Conservation (phyloP, 2,888 invertebrate genomes). For the Pandemis heparana region DNA sequence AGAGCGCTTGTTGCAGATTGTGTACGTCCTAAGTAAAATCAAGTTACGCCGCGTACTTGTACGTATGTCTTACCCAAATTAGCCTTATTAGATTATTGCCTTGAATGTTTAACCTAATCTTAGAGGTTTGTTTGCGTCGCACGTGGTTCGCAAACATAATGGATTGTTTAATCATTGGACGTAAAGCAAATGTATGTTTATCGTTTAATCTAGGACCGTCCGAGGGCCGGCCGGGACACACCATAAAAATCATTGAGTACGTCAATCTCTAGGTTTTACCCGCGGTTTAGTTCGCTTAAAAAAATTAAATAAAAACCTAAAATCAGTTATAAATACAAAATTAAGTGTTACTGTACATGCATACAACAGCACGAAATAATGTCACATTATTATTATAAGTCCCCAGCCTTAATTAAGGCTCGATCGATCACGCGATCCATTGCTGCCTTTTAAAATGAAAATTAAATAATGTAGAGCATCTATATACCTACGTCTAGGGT, state of each 20-base stretch:
- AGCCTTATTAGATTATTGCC: slow-evolving; percentile 6
- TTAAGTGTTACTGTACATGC: background rate
- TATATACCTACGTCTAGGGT: background rate
- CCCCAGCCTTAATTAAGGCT: background rate
- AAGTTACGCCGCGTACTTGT: background rate
- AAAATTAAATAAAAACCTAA: background rate
- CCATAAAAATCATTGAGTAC: background rate
- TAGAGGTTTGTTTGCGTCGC: slow-evolving; percentile 11
- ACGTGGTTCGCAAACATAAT: background rate
- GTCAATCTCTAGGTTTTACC: background rate
- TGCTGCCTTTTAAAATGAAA: background rate
- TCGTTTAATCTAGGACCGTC: background rate
- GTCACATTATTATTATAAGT: background rate
- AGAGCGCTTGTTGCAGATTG: background rate
- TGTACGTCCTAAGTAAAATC: background rate
- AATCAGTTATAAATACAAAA: no score
- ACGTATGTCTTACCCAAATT: slow-evolving; percentile 2
- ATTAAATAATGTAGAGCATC: background rate
- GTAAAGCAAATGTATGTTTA: slow-evolving; percentile 14
- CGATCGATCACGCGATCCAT: background rate
- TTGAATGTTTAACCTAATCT: slow-evolving; percentile 18
- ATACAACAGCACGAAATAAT: background rate
- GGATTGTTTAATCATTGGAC: slow-evolving; percentile 12
- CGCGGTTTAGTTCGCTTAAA: background rate
- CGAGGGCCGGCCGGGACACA: background rate